Conservation (phyloP, 2,797 vertebrate genomes). For the Myotis myotis region DNA sequence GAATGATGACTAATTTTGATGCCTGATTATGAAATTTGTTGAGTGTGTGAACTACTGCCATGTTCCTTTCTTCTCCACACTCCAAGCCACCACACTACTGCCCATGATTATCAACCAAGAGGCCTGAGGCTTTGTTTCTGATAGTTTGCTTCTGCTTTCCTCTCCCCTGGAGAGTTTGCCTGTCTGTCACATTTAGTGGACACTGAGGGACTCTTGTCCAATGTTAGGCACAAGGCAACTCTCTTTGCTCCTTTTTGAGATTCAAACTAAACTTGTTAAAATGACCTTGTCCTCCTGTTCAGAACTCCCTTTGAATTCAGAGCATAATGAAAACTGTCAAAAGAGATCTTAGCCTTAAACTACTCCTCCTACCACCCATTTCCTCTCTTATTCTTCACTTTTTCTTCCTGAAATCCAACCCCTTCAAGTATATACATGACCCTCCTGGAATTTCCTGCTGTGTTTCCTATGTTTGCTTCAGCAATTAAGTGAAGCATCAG, state of each 20-base stretch:
- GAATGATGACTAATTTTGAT: background rate
- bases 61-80: background rate
- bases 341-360: background rate
- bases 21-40: background rate
- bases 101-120: background rate
- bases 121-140: background rate
- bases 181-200: background rate
- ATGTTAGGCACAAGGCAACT: background rate
- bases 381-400: background rate
- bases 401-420: background rate
- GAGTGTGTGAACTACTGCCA: background rate
- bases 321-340: background rate
- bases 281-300: background rate
- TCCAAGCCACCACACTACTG: background rate
- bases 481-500: background rate
- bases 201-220: background rate
- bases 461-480: background rate
- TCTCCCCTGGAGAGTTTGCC: background rate
- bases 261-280: background rate
- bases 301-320: constrained; percentile 3
- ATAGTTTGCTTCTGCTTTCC: background rate
- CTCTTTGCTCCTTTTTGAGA: background rate
- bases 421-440: background rate
- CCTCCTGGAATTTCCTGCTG: background rate
- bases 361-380: background rate